Conservation (phyloP, 2,888 invertebrate species). For the Crocallis elinguaria region DNA sequence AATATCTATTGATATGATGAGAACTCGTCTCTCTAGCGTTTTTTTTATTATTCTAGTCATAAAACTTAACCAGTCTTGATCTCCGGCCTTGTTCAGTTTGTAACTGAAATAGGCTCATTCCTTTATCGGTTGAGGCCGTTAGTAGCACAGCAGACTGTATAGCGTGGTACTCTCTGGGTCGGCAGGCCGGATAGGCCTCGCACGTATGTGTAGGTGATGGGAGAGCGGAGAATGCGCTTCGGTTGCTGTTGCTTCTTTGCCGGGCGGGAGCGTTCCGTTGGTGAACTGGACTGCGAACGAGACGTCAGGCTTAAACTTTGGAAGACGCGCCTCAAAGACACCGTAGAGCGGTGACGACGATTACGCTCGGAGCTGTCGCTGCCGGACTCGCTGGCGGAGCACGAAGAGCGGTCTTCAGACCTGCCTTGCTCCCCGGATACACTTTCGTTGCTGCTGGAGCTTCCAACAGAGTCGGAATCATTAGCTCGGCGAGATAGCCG, state of each 20-base stretch:
- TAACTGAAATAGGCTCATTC: slow-evolving; percentile 26
- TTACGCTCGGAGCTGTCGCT: slow-evolving; percentile 85
- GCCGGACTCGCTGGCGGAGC: slow-evolving; percentile 86
- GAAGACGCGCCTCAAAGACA: slow-evolving; percentile 89
- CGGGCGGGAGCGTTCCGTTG: slow-evolving; percentile 71
- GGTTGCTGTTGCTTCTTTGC: slow-evolving; percentile 87
- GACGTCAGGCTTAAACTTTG: slow-evolving; percentile 87
- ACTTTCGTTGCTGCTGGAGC: slow-evolving; percentile 78
- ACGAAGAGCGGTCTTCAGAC: slow-evolving; percentile 76
- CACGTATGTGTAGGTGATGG: slow-evolving; percentile 92
- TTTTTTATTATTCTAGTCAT: slow-evolving; percentile 64
- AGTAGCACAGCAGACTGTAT: slow-evolving; percentile 64
- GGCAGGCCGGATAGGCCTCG: slow-evolving; percentile 92
- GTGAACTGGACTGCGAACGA: slow-evolving; percentile 87
- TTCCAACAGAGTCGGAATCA: slow-evolving; percentile 71
- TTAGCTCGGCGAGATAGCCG: slow-evolving; percentile 84
- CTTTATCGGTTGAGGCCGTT: slow-evolving; percentile 74
- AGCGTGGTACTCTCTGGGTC: slow-evolving; percentile 91
- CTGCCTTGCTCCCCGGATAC: slow-evolving; percentile 68
- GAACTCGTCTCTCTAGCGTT: slow-evolving; percentile 60
- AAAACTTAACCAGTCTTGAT: slow-evolving; percentile 77
- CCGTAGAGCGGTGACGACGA: slow-evolving; percentile 82
- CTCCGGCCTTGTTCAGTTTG: slow-evolving; percentile 55
- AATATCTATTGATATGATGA: slow-evolving; percentile 77
- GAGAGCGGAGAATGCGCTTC: slow-evolving; percentile 90